Percentiles rank a stretch among this genome's conserved stretches.
phyloP scores from a whole-genome alignment of 2,888 invertebrate species.

The Pterostichus madidus region DNA sequence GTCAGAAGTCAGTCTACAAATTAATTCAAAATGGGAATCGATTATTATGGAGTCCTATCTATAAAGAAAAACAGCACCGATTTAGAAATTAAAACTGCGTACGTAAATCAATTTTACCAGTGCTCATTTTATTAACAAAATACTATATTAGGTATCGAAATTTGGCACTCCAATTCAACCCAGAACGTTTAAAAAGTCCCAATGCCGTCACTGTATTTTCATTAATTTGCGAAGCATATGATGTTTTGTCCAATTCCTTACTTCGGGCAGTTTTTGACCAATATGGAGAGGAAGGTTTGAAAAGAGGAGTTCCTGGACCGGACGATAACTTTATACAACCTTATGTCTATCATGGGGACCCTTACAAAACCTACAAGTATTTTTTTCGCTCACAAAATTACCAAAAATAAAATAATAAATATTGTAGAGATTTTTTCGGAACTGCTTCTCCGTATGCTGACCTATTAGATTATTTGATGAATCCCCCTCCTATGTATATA shows the following conservation, averaged over 20 bases:
- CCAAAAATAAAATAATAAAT: neutral
- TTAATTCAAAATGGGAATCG: constrained; percentile 80
- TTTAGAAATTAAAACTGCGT: constrained; percentile 86
- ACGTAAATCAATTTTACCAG: constrained; percentile 71
- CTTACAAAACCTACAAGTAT: constrained; percentile 84
- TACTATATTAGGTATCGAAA: constrained; percentile 74
- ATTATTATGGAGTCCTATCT: constrained; percentile 89
- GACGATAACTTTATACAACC: constrained; percentile 83
- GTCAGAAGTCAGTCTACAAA: neutral
- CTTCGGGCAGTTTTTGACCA: constrained; percentile 90
- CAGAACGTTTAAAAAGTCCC: constrained; percentile 80
- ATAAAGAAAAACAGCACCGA: constrained; percentile 83
- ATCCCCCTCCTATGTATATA: constrained; percentile 83
- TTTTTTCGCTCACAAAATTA: neutral
- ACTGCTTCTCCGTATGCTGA: constrained; percentile 90
- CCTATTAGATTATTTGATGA: constrained; percentile 83
- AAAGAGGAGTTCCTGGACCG: constrained; percentile 87
- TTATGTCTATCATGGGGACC: constrained; percentile 90
- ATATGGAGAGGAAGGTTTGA: constrained; percentile 93
- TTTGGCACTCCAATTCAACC: constrained; percentile 78
- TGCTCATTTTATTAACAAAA: too few species aligned
- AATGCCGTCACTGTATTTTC: constrained; percentile 81
- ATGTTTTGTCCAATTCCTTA: constrained; percentile 85
- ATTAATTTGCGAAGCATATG: constrained; percentile 88
- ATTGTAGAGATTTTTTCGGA: constrained; percentile 87